phyloP scores from a whole-genome alignment of 92 coral and sea anemone species.

The Porites rus region DNA sequence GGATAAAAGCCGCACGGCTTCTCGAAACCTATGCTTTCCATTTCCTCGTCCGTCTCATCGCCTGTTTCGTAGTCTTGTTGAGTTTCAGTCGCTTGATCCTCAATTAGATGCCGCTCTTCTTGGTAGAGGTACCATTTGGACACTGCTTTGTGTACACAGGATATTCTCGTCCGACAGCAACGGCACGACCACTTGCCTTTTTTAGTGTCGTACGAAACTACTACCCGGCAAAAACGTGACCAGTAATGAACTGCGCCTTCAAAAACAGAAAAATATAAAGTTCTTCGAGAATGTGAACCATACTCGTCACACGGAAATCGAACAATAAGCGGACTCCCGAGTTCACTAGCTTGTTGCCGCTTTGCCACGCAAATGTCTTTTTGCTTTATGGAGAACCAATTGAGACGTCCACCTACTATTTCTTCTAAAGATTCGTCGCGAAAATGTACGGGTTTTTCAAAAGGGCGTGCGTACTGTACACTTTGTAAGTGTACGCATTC shows the following conservation, averaged over 20 bases:
- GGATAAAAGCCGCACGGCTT: not conserved
- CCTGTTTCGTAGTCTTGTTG: too few species aligned
- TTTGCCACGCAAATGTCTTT: constrained; percentile 34
- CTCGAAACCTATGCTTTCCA: too few species aligned
- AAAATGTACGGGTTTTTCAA: constrained; percentile 23
- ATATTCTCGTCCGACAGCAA: constrained; percentile 42
- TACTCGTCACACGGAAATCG: constrained; percentile 28
- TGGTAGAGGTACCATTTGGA: constrained; percentile 48
- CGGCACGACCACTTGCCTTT: constrained; percentile 27
- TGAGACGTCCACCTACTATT: constrained; percentile 17
- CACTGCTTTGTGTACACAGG: constrained; percentile 48
- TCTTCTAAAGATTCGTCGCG: constrained; percentile 34
- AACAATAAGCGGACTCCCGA: constrained; percentile 45
- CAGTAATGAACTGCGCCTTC: constrained; percentile 62
- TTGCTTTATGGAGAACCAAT: constrained; percentile 54
- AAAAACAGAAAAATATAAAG: constrained; percentile 51
- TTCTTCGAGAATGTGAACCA: constrained; percentile 22
- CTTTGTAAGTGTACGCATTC: constrained; percentile 58
- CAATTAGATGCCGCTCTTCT: constrained; percentile 16
- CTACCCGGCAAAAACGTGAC: constrained; percentile 60
- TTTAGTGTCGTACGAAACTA: constrained; percentile 25
- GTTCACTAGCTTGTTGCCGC: constrained; percentile 29
- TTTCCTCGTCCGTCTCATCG: too few species aligned
- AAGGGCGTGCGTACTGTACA: constrained; percentile 54
- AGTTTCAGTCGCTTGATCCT: too few species aligned